phyloP scores from a whole-genome alignment of 2,113 vertebrate genomes.

The Craseonycteris thonglongyai region DNA sequence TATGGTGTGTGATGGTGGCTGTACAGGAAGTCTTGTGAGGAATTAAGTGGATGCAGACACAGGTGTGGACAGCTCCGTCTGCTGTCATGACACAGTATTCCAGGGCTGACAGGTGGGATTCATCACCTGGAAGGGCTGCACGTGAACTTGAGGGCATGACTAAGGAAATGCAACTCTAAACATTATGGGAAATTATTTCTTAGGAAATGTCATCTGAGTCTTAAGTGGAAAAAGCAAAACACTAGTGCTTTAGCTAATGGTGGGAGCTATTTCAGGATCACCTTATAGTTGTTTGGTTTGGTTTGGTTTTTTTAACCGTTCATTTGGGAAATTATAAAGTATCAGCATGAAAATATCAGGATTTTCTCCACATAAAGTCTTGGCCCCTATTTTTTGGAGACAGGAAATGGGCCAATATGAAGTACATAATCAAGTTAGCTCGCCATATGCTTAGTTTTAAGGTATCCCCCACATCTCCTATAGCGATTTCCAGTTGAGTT shows the following conservation, averaged over 20 bases:
- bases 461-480: background rate
- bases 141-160: background rate
- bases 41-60: background rate
- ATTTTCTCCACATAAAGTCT: background rate
- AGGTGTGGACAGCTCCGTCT: background rate
- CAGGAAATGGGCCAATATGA: background rate
- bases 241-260: background rate
- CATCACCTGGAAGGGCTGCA: background rate
- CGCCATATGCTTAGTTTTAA: background rate
- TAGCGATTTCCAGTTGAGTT: background rate
- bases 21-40: background rate
- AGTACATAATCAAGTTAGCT: background rate
- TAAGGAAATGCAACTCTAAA: constrained; percentile 15
- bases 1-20: background rate
- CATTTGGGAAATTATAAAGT: constrained; percentile 4
- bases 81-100: fast-evolving
- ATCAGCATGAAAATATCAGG: background rate
- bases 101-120: background rate
- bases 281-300: background rate
- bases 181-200: constrained; percentile 27
- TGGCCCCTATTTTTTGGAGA: background rate
- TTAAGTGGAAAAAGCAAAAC: background rate
- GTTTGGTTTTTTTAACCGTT: background rate
- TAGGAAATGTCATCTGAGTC: background rate
- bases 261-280: constrained; percentile 12